A percentile compares a stretch with the other conserved stretches of the same genome.
Conservation (phyloP, 2,797 vertebrate genomes). For the Hypotaenidia philippensis region DNA sequence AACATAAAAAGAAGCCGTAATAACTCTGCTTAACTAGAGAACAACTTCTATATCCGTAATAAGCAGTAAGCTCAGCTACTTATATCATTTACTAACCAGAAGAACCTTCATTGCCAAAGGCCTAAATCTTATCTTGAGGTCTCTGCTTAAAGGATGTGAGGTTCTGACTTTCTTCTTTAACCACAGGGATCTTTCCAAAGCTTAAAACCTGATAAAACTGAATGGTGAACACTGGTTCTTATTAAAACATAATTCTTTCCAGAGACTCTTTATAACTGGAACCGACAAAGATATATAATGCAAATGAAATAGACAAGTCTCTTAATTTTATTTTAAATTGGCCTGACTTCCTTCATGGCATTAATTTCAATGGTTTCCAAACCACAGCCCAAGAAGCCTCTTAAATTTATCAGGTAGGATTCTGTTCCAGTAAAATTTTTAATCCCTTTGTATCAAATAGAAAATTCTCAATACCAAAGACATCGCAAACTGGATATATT, state of each 20-base stretch:
- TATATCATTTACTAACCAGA: neutral
- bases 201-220: neutral
- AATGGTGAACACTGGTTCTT: neutral
- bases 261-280: neutral
- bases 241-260: neutral
- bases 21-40: neutral
- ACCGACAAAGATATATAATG: neutral
- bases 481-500: neutral
- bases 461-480: neutral
- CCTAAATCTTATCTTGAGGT: conserved; percentile 6
- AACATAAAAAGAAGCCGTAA: neutral
- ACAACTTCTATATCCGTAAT: neutral
- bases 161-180: conserved; percentile 42
- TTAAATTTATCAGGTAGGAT: neutral
- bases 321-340: conserved; percentile 33
- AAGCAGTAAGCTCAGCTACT: neutral
- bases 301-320: conserved; percentile 11
- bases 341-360: neutral
- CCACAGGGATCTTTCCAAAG: neutral
- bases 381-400: conserved; percentile 1
- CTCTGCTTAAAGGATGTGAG: neutral
- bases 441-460: neutral
- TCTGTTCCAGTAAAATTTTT: neutral
- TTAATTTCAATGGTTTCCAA: conserved; percentile 28
- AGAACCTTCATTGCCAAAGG: neutral